Conservation (phyloP, 2,797 vertebrate species). For the Serranus cabrilla region DNA sequence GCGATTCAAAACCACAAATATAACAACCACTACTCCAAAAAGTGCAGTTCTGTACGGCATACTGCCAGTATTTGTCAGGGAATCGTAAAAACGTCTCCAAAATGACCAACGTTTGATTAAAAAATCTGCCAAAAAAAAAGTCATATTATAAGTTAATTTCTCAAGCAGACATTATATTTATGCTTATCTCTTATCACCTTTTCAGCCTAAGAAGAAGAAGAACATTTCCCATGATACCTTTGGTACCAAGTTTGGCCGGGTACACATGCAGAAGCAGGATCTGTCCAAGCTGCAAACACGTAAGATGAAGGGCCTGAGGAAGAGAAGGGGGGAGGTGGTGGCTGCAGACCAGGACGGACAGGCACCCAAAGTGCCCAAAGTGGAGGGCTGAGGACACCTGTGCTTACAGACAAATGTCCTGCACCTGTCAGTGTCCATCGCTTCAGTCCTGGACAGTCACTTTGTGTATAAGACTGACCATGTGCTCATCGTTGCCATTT, state of each 20-base stretch:
- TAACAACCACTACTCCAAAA: too few relatives aligned
- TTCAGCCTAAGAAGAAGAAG: constrained; percentile 96
- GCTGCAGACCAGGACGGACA: constrained; percentile 60
- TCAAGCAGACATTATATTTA: neutral
- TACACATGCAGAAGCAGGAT: constrained; percentile 98
- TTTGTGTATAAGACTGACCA: neutral
- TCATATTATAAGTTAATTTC: neutral
- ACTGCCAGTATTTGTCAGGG: neutral
- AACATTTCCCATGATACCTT: constrained; percentile 94
- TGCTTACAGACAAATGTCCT: neutral
- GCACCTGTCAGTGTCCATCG: too few relatives aligned
- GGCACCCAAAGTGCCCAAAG: constrained; percentile 85
- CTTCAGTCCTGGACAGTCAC: neutral
- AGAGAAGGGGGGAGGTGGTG: constrained; percentile 83
- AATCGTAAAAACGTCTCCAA: neutral
- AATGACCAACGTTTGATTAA: neutral
- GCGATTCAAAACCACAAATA: neutral
- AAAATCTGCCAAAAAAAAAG: neutral
- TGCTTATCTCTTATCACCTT: neutral
- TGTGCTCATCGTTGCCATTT: neutral
- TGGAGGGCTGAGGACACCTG: constrained; percentile 54
- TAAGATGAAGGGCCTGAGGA: constrained; percentile 96
- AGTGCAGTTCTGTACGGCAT: too few relatives aligned
- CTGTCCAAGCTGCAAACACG: constrained; percentile 93
- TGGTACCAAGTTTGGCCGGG: constrained; percentile 92